These are phyloP conservation scores for Dascyllus trimaculatus DNA, from an alignment of 2,113 vertebrate genomes.

Conservation along the genomic window DNA sequence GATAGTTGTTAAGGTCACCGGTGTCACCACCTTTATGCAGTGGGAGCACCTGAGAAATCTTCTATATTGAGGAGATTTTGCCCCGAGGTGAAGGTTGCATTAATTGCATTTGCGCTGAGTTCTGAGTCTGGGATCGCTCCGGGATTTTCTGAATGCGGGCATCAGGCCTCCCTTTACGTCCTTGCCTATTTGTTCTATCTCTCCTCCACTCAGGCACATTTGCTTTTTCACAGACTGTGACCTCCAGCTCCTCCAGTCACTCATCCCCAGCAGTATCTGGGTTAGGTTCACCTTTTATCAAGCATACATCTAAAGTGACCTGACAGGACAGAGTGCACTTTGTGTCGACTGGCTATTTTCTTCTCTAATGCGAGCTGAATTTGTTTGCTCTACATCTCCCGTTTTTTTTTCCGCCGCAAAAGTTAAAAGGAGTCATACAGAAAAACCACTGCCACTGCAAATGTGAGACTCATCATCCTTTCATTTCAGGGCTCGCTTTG, in stretches of 20 bases:
- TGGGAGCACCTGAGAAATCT: too few relatives aligned
- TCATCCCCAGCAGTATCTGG: constrained; percentile 42
- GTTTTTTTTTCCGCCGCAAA: constrained; percentile 32
- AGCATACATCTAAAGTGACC: constrained; percentile 33
- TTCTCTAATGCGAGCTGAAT: constrained; percentile 26
- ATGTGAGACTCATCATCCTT: constrained; percentile 20
- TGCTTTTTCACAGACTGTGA: constrained; percentile 30
- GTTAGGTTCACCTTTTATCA: constrained; percentile 63
- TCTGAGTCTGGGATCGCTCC: constrained; percentile 6
- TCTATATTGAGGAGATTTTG: background rate
- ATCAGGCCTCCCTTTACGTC: background rate
- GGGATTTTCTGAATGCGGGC: constrained; percentile 27
- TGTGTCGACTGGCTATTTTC: constrained; percentile 19
- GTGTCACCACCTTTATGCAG: too few relatives aligned
- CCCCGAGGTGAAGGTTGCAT: background rate
- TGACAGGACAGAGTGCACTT: constrained; percentile 29
- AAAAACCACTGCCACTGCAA: constrained; percentile 10
- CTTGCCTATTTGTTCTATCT: constrained; percentile 31
- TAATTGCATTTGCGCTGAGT: constrained; percentile 21
- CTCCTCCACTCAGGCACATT: constrained; percentile 31
- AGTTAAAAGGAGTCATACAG: constrained; percentile 24
- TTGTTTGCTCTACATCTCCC: constrained; percentile 19
- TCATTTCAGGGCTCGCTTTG: constrained; percentile 42
- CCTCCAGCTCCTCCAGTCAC: constrained; percentile 37
- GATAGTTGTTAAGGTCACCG: too few relatives aligned